Evolutionary conservation across 1,140 invertebrate genomes (phyloP).

Genomic region (Camponotus floridanus): DNA sequence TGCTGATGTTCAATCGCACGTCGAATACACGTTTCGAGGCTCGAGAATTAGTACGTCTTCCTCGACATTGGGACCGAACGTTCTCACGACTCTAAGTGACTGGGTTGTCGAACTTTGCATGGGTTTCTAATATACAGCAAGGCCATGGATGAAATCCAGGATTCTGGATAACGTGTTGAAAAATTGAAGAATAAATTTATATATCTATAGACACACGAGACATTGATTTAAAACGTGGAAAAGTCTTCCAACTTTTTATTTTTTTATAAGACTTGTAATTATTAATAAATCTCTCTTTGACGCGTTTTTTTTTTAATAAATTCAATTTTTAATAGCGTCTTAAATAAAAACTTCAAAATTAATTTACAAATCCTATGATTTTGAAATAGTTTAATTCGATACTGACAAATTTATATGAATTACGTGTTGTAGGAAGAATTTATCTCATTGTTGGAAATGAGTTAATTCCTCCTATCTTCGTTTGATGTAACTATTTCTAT

Average conservation of each 20-base stretch:
- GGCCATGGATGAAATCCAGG: not conserved
- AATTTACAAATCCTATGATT: not conserved
- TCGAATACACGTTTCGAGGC: not conserved
- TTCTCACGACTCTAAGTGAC: slow-evolving; percentile 8
- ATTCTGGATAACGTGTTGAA: not conserved
- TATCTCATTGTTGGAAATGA: slow-evolving; percentile 16
- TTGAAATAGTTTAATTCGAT: not conserved
- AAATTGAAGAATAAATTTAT: slow-evolving; percentile 10
- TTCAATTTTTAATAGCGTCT: not conserved
- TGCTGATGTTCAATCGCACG: slow-evolving; percentile 16
- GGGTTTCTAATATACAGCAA: not conserved
- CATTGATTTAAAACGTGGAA: not conserved
- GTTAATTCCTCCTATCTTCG: slow-evolving; percentile 15
- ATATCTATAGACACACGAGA: not conserved
- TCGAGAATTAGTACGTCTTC: slow-evolving; percentile 44
- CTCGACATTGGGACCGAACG: slow-evolving; percentile 20
- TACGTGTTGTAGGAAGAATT: not conserved
- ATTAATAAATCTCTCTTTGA: not conserved
- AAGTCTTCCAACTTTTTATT: not conserved
- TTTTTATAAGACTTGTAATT: not conserved
- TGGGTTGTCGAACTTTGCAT: not conserved
- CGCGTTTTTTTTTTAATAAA: not conserved
- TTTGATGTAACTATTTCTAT: not conserved
- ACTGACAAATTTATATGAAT: not conserved
- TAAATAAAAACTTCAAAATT: not conserved